Evolutionary conservation across 2,113 vertebrate species (phyloP), one percentile per base, ranked within the genome.

Genomic region (Tor tambroides): DNA sequence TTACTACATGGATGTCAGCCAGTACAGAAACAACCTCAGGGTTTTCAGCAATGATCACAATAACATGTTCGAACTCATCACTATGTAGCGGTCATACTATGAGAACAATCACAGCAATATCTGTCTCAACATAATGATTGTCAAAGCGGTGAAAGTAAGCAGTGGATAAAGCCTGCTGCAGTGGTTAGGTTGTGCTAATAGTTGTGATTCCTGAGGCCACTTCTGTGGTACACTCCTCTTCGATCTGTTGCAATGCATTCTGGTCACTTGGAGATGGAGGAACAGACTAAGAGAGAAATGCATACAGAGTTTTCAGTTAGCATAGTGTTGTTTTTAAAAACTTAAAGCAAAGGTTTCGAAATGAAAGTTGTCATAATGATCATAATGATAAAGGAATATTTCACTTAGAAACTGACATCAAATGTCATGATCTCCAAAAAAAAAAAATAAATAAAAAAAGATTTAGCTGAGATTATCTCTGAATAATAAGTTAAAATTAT

Each of bases 211-310:
- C 23, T 38, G 67, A 67, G 4, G 54, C 11, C 1, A 17, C 71
- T 56, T 51, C 83, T 69, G 61, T 4, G 0, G 19, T 26, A 7
- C 32, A 72, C 86, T 84, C 87, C 32, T 94, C 96, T 91, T 94
- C 85, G 91, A 95, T 96, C 91, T 95, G 93, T 91, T 94, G 92
- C 85, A 95, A 90, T 56, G 91, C 89, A 83, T 82, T 93, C 84
- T 90, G 92, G 89, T 99, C 96, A 98, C 94, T 96, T 95, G 92
- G 90, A 89, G 86, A 95, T 91, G 91, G 94, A 91, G 93, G 93
- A 93, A 93, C 94, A 91, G 91, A 92, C 97, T 97, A 91, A 93
- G 92, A 91, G 87, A 67, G 91, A 91, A 75, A 79, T 51, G 9
- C n/a, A 89, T 89, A 86, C 87, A 92, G 35, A 92, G n/a, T 23